Base-by-base conservation (phyloP, 2,888 invertebrate genomes). In the Hirudinaria manillensis region DNA sequence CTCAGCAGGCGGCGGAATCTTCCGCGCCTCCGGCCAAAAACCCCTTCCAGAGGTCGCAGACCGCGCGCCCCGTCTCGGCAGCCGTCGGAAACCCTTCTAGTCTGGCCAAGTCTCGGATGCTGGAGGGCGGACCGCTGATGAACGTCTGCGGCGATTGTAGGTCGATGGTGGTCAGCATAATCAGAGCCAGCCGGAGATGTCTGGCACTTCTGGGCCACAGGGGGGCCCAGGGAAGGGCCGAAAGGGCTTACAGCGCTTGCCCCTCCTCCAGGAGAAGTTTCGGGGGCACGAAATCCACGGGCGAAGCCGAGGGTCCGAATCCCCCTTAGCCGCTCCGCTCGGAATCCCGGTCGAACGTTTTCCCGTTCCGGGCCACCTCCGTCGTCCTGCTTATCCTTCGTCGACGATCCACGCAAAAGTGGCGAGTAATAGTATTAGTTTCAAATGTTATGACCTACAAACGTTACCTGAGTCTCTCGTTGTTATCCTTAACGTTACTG, bases 61-160 rank as follows among this genome's bases (percentile, higher is more conserved):
- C 74, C 24, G 45, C 61, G 29, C 66, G 38, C 19, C 74, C 38
- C 21, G 1, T 53, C 73, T n/a, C 72, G 32, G 29, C 75, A 34
- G 16, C 75, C n/a, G 56, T 34, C 65, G 6, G 24, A 29, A 1
- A n/a, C 51, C 27, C 56, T 21, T 70, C 56, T 24, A 19, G 29
- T 34, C 29, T 10, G 21, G 75, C 32, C 24, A 72, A 90, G n/a
- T 53, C 56, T 1, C 74, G 55, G 53, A 36, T 67, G 29, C 70
- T 70, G 27, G 76, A 75, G 19, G 36, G 73, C 75, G 88, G 88
- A 68, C 90, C 92, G 77, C 90, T 92, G 83, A 93, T 94, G 91
- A 90, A 91, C 78, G 93, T 95, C 70, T 96, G 95, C 85, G 91
- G 92, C 85, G 95, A 95, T 88, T 96, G 95, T 87, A 93, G 93